phyloP scores from a whole-genome alignment of 37 sponge, comb jelly and placozoan species.

The Amphimedon queenslandica region DNA sequence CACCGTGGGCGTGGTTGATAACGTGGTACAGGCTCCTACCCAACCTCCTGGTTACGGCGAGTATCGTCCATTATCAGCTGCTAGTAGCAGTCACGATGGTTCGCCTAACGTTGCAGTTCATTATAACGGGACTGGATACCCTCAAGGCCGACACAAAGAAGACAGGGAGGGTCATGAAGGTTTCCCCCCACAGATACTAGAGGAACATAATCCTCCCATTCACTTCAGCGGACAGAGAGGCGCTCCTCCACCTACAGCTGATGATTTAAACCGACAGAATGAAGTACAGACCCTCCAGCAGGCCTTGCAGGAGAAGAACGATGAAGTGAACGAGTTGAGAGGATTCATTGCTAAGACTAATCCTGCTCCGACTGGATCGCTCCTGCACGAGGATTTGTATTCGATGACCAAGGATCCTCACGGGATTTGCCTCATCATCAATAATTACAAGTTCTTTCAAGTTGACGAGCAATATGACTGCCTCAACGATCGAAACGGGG shows the following conservation, averaged over 20 bases:
- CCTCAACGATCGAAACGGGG: constrained; percentile 54
- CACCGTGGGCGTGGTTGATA: too few relatives aligned
- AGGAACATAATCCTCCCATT: background rate
- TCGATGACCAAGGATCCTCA: constrained; percentile 60
- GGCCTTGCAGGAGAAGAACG: constrained; percentile 5
- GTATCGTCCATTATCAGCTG: background rate
- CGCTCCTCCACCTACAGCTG: background rate
- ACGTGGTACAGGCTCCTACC: too few relatives aligned
- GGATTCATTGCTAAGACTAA: background rate
- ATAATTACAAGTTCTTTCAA: constrained; percentile 64
- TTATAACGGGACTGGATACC: too few relatives aligned
- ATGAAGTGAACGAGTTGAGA: constrained; percentile 15
- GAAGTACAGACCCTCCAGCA: constrained; percentile 2
- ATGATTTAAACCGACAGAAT: background rate
- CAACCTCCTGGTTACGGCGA: too few relatives aligned
- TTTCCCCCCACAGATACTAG: too few relatives aligned
- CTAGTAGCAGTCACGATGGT: background rate
- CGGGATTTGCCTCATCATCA: constrained; percentile 69
- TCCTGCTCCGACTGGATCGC: background rate
- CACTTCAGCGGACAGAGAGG: constrained; percentile 6
- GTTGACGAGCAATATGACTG: constrained; percentile 11
- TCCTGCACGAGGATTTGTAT: constrained; percentile 33
- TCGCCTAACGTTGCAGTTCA: background rate
- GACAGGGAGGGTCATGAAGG: too few relatives aligned
- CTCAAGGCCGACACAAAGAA: too few relatives aligned